Evolutionary conservation across 1,140 invertebrate species (phyloP).

Genomic region (Drosophila yakuba): DNA sequence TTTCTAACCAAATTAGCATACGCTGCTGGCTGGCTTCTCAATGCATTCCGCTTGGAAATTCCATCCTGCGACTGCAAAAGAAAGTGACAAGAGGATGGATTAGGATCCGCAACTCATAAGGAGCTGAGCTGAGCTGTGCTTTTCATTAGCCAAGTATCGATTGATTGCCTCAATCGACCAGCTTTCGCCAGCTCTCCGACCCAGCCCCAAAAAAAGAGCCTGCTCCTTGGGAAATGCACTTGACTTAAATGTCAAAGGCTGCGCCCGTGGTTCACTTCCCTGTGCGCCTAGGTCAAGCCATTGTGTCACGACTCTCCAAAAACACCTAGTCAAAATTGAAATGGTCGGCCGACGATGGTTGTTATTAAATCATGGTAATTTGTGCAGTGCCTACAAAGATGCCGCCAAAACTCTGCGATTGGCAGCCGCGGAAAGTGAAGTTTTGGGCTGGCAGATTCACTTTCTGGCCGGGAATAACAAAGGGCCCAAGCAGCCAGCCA

Average conservation of each 20-base stretch:
- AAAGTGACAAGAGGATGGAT: constrained; percentile 38
- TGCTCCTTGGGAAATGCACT: constrained; percentile 16
- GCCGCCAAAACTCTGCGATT: constrained; percentile 40
- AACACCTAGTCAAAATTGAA: constrained; percentile 68
- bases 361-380: constrained; percentile 80
- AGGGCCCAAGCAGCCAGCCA: constrained; percentile 21
- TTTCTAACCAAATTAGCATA: constrained; percentile 59
- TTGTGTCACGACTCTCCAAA: constrained; percentile 76
- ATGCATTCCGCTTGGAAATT: constrained; percentile 16
- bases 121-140: neutral
- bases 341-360: constrained; percentile 57
- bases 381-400: constrained; percentile 62
- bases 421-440: constrained; percentile 68
- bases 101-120: constrained; percentile 10
- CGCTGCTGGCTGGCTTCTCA: constrained; percentile 6
- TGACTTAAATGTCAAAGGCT: constrained; percentile 70
- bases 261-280: constrained; percentile 47
- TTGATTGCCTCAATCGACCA: constrained; percentile 27
- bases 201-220: constrained; percentile 21
- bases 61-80: constrained; percentile 39
- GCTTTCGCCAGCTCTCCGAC: constrained; percentile 33
- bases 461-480: constrained; percentile 38
- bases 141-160: constrained; percentile 11
- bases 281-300: constrained; percentile 48
- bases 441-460: constrained; percentile 52